Base-by-base conservation (phyloP, 2,888 invertebrate genomes). In the Parnassius mnemosyne region DNA sequence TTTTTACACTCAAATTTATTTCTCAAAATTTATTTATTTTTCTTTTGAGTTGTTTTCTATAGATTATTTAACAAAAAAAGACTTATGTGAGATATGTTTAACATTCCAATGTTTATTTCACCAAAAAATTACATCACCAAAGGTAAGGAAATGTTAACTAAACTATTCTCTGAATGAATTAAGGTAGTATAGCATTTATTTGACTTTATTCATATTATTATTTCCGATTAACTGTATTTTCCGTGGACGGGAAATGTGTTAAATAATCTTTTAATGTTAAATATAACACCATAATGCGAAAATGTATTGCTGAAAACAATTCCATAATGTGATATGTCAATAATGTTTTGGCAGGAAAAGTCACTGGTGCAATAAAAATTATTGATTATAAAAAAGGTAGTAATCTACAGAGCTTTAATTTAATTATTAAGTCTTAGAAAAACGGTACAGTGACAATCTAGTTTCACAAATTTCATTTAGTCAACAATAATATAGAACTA, bases 121-220 rank as follows among this genome's bases (percentile, higher is more conserved):
- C 79, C 86, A 84, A 85, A 86, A 83, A 73, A 77, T 78, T 81
- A 79, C 87, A 78, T 79, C 89, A 82, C 84, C 87, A 85, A 90
- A 91, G 91, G 91, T 91, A 90, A 91, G 91, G 79, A 83, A 46
- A 81, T 79, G 80, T 83, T 81, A 79, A 81, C 79, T 78, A 76
- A 81, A 79, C 78, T 81, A 79, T 87, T 83, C 81, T 80, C 77
- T 75, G 78, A 81, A 81, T 76, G 79, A 81, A 78, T 79, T 80
- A 88, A 91, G 92, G 92, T 92, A 92, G 92, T 92, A 91, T 92
- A 89, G 89, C 89, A 92, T 92, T 92, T 92, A 92, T 92, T 91
- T 92, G 92, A 92, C 91, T 92, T 87, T 77, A 73, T 69, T 73
- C 49, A 63, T 65, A 65, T 62, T 55, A 34, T 49, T 63, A 58